Conservation (phyloP, 2,888 invertebrate genomes). For the Aleiodes alternator region DNA sequence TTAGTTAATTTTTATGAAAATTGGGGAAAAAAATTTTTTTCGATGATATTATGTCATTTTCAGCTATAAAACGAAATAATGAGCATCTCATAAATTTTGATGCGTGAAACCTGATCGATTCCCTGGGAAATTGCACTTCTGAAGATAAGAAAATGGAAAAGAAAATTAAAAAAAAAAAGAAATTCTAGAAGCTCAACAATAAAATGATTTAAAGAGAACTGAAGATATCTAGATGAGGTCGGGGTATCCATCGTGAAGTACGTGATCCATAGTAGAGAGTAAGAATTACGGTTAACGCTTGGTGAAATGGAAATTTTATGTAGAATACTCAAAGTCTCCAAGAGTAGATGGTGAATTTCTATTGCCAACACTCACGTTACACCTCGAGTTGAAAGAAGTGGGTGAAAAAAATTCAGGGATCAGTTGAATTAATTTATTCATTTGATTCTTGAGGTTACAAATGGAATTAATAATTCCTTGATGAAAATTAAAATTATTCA, state of each 20-base stretch:
- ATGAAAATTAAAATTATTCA: too few species aligned
- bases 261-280: neutral
- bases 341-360: neutral
- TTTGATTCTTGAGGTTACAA: too few species aligned
- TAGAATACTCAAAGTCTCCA: neutral
- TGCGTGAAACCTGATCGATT: neutral
- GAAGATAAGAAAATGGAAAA: neutral
- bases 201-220: conserved; percentile 12
- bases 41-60: too few species aligned
- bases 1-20: too few species aligned
- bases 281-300: conserved; percentile 10
- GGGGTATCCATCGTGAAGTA: too few species aligned
- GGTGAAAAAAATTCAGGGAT: neutral
- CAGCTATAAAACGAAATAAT: too few species aligned
- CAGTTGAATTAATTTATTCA: too few species aligned
- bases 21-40: too few species aligned
- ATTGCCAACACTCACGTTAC: conserved; percentile 15
- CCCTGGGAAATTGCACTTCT: neutral
- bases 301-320: conserved; percentile 13
- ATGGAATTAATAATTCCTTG: too few species aligned
- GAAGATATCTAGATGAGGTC: neutral
- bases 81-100: too few species aligned
- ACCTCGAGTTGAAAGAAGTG: neutral
- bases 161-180: too few species aligned
- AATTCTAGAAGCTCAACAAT: neutral